Conservation (phyloP, 2,113 vertebrate genomes). For the Rhabdornis inornatus region DNA sequence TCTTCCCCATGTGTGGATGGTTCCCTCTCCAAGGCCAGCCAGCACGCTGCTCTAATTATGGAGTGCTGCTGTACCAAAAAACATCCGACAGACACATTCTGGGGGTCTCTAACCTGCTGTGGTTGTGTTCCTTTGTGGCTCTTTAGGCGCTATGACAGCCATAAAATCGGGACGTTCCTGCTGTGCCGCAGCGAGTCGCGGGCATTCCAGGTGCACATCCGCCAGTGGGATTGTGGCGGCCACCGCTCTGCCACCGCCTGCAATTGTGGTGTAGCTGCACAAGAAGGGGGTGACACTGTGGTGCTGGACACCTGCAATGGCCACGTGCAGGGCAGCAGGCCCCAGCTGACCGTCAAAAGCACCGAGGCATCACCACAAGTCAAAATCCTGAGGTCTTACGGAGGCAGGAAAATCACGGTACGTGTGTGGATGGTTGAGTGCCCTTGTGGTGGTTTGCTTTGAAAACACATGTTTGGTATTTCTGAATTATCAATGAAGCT, state of each 20-base stretch:
- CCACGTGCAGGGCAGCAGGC: slow-evolving; percentile 63
- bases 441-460: background rate
- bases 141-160: slow-evolving; percentile 73
- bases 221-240: slow-evolving; percentile 78
- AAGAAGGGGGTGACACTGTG: slow-evolving; percentile 68
- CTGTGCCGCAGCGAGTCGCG: slow-evolving; percentile 66
- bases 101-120: background rate
- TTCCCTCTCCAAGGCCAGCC: background rate
- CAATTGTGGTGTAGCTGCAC: slow-evolving; percentile 68
- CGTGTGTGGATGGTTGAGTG: background rate
- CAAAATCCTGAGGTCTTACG: slow-evolving; percentile 76
- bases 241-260: slow-evolving; percentile 67
- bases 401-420: slow-evolving; percentile 84
- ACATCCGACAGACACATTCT: background rate
- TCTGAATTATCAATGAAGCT: background rate
- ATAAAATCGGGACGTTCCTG: slow-evolving; percentile 76
- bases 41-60: background rate
- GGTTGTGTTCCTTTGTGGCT: background rate
- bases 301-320: slow-evolving; percentile 78
- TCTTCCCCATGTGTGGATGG: background rate
- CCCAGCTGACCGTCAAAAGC: slow-evolving; percentile 67
- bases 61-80: background rate
- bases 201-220: slow-evolving; percentile 75
- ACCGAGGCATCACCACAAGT: background rate
- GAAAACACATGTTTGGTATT: background rate